Base-by-base conservation (phyloP, 2,113 vertebrate species). In the Pomatorhinus ruficollis region DNA sequence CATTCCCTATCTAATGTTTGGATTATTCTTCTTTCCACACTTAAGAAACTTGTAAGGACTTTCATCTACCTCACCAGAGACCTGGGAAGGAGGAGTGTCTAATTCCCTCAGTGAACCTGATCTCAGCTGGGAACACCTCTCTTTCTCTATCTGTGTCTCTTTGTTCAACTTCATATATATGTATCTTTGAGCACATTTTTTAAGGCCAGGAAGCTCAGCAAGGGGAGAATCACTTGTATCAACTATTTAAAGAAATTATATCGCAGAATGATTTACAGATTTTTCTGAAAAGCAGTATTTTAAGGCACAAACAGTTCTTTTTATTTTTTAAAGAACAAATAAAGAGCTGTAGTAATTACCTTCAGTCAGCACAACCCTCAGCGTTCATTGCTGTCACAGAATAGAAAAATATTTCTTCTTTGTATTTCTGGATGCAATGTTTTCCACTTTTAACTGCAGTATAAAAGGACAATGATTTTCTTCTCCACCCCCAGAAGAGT, bases 381-480 rank as follows among this genome's bases (percentile, higher is more conserved):
- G 54, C 0, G 0, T 94, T 97, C 78, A 74, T 42, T 96, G 89
- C 97, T 96, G 92, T 87, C 94, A 96, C 60, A 80, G 93, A 95
- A 91, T 50, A 95, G 81, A 91, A 96, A 93, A 95, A 90, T 93
- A 95, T 85, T 94, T 94, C 66, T 90, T 82, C 77, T 95, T 94
- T 95, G 70, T 94, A 77, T 96, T 94, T 94, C 90, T 94, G 91
- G 70, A 91, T 97, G 94, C 87, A 90, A 94, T 90, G 84, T 96
- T 97, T 97, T 93, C 74, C 75, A 86, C 93, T 96, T 93, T 91
- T 88, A 94, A 96, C 93, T 93, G 78, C 83, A 78, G 56, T 95
- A 89, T 93, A 95, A 96, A 96, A 94, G 81, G 83, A 95, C 81
- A 95, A 90, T 89, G 92, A 91, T 97, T 97, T 95, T 91, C 78